These are phyloP conservation scores for Cotesia typhae DNA, from an alignment of 1,140 invertebrate genomes.

Conservation along the genomic window DNA sequence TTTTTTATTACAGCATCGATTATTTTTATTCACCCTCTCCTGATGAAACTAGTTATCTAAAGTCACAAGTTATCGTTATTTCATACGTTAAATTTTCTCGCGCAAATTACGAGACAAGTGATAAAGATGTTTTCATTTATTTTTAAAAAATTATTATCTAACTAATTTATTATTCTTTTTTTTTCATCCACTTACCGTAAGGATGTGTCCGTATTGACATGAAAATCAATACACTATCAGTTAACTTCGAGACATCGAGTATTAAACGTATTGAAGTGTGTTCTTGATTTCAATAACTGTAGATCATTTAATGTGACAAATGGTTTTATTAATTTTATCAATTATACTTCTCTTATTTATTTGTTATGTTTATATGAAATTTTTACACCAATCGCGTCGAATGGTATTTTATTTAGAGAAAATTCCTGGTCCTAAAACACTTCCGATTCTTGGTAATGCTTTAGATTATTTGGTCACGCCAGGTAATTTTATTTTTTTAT, in stretches of 20 bases:
- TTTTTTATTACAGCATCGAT: no score
- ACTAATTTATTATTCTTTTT: not conserved
- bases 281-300: not conserved
- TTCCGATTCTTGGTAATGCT: conserved; percentile 47
- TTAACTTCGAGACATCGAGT: not conserved
- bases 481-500: conserved; percentile 32
- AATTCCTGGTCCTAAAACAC: conserved; percentile 42
- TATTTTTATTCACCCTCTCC: not conserved
- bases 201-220: not conserved
- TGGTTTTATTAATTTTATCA: not conserved
- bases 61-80: not conserved
- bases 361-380: not conserved
- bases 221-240: not conserved
- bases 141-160: no score
- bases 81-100: not conserved
- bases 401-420: conserved; percentile 31
- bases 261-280: not conserved
- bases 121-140: not conserved
- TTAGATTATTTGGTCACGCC: conserved; percentile 17
- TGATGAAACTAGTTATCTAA: no score
- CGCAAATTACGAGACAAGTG: not conserved
- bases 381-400: not conserved
- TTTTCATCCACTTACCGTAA: not conserved
- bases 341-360: not conserved
- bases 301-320: not conserved